Conservation (phyloP, 2,113 vertebrate genomes). For the Xyrauchen texanus region DNA sequence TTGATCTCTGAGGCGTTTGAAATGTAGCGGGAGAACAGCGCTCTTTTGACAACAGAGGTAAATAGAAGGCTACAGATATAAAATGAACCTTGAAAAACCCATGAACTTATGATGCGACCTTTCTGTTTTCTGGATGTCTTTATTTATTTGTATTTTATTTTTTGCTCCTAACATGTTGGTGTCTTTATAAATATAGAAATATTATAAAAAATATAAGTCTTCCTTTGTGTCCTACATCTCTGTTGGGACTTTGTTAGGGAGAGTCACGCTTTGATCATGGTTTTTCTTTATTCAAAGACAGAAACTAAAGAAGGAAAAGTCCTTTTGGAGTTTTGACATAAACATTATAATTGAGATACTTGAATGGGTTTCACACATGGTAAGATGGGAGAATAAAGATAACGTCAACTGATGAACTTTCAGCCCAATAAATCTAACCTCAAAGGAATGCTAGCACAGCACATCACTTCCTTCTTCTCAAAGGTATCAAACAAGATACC, state of each 20-base stretch:
- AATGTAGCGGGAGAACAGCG: conserved; percentile 49
- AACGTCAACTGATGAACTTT: conserved; percentile 10
- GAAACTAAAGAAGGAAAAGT: conserved; percentile 25
- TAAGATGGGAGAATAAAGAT: not conserved
- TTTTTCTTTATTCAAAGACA: conserved; percentile 37
- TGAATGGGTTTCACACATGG: not conserved
- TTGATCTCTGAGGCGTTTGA: conserved; percentile 49
- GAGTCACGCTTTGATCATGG: conserved; percentile 44
- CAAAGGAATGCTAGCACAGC: conserved; percentile 2
- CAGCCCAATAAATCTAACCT: conserved; percentile 24
- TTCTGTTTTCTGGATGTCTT: too few species aligned
- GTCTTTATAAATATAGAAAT: too few species aligned
- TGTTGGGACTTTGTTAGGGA: conserved; percentile 19
- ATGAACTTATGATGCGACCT: conserved; percentile 33
- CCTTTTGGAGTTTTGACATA: conserved; percentile 40
- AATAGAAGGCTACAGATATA: conserved; percentile 45
- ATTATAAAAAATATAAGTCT: not conserved
- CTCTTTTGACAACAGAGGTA: conserved; percentile 57
- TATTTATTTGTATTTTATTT: conserved; percentile 31
- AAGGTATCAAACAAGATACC: not conserved
- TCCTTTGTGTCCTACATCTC: conserved; percentile 8
- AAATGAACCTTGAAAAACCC: conserved; percentile 45
- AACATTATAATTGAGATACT: conserved; percentile 45
- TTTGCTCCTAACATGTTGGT: conserved; percentile 17
- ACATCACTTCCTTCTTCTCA: not conserved